A percentile compares a stretch with the other conserved stretches of the same genome.
phyloP scores from a whole-genome alignment of 2,113 vertebrate genomes.

The Rhinopithecus roxellana region DNA sequence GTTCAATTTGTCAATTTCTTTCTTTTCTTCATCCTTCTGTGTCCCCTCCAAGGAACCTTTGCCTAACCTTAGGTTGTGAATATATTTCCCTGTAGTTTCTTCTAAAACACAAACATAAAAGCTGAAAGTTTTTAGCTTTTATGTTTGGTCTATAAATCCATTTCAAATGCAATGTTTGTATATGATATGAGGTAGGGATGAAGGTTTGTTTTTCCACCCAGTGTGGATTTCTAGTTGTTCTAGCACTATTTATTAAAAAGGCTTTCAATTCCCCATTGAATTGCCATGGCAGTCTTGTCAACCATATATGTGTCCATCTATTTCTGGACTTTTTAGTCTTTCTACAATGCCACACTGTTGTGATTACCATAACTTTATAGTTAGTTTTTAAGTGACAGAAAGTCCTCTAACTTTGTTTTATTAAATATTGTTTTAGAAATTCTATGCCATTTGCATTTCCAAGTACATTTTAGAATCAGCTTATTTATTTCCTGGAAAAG shows the following conservation, averaged over 20 bases:
- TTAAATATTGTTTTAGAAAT: not conserved
- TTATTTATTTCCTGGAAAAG: not conserved
- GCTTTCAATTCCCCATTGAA: not conserved
- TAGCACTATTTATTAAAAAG: not conserved
- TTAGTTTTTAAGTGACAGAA: not conserved
- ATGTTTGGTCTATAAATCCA: not conserved
- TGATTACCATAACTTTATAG: not conserved
- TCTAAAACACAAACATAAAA: not conserved
- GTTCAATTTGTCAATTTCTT: not conserved
- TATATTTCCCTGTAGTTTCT: not conserved
- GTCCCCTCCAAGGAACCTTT: not conserved
- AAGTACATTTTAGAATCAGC: not conserved
- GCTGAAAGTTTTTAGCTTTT: not conserved
- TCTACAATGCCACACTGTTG: not conserved
- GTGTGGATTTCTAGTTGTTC: no score
- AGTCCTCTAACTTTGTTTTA: not conserved
- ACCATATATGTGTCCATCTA: not conserved
- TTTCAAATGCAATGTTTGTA: not conserved
- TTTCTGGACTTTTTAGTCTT: not conserved
- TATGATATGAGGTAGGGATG: not conserved
- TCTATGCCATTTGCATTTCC: not conserved
- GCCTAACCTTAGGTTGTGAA: not conserved
- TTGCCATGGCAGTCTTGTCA: not conserved
- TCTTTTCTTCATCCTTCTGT: not conserved
- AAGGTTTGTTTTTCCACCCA: not conserved